Base-by-base conservation (phyloP, 2,888 invertebrate genomes). In the Drosophila histrio region DNA sequence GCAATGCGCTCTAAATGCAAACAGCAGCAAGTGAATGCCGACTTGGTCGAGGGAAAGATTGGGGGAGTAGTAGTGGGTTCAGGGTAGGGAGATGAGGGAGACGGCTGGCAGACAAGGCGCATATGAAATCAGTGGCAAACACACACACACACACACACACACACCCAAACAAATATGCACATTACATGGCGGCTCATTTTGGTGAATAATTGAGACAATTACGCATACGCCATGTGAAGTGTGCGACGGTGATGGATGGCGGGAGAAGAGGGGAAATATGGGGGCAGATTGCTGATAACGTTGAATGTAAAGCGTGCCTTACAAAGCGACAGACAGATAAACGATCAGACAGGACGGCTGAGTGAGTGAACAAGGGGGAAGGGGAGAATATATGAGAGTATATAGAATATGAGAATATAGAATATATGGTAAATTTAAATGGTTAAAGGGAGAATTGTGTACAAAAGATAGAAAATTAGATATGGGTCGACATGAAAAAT, bases 191-290 rank as follows among this genome's bases (percentile, higher is more conserved):
- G 70, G 82, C 87, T 87, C 85, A 82, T 82, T 82, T 82, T 70
- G 87, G 87, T 82, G 86, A 84, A 87, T 84, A 84, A 84, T 88
- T 84, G 84, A 88, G 88, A 86, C 86, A 84, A 84, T 84, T 84
- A 84, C 88, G 86, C 75, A 84, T 79, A 79, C 77, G 69, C 78
- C 69, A 71, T 77, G 82, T 73, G 68, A 47, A 53, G 53, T 39
- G 50, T 26, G 64, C 34, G 26, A n/a, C 8, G 15, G 30, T 44
- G 36, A 38, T 3, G 46, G 17, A n/a, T 53, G 32, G 36, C 17
- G 38, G 11, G 8, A 6, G 5, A 2, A 13, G 26, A 19, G 21
- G 0, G 38, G 28, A 11, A 30, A 28, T 11, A 22, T 1, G 3
- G 30, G n/a, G 17, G 13, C 21, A 59, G 36, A 26, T 38, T 9